Evolutionary conservation across 1,140 invertebrate genomes (phyloP).

Genomic region (Oryctes rhinoceros): DNA sequence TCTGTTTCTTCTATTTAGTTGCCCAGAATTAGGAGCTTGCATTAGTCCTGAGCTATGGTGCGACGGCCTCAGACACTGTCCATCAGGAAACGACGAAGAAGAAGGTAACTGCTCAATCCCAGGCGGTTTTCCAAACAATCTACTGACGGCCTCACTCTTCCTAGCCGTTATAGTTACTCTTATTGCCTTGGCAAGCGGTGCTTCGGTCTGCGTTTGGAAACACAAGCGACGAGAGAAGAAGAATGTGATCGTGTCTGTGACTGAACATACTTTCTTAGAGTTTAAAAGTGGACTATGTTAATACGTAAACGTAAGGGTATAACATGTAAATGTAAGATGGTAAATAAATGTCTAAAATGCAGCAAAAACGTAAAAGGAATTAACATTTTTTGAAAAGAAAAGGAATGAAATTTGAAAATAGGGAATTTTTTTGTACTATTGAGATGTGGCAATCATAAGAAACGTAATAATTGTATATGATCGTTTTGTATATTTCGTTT

Average conservation of each 20-base stretch:
- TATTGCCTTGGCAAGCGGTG: constrained; percentile 41
- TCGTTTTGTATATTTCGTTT: too few relatives aligned
- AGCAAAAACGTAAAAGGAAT: neutral
- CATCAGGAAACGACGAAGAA: constrained; percentile 78
- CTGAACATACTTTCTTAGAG: constrained; percentile 61
- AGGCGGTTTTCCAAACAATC: constrained; percentile 69
- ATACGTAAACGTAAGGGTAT: constrained; percentile 19
- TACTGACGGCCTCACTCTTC: constrained; percentile 42
- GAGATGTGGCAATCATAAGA: neutral
- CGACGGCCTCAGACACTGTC: constrained; percentile 76
- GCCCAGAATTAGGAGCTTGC: constrained; percentile 76
- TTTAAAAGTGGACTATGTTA: constrained; percentile 61
- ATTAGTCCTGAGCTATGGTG: constrained; percentile 78
- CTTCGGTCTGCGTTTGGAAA: constrained; percentile 54
- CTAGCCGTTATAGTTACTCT: constrained; percentile 45
- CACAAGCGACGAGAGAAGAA: constrained; percentile 56
- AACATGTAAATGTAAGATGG: neutral
- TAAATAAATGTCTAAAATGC: neutral
- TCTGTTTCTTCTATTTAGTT: constrained; percentile 60
- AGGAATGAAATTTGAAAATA: neutral
- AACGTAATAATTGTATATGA: neutral
- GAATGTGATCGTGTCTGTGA: constrained; percentile 59
- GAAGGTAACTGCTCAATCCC: constrained; percentile 76
- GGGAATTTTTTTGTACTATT: neutral
- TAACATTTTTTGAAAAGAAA: neutral